phyloP scores from a whole-genome alignment of 1,140 invertebrate species.

The Tachypleus tridentatus region DNA sequence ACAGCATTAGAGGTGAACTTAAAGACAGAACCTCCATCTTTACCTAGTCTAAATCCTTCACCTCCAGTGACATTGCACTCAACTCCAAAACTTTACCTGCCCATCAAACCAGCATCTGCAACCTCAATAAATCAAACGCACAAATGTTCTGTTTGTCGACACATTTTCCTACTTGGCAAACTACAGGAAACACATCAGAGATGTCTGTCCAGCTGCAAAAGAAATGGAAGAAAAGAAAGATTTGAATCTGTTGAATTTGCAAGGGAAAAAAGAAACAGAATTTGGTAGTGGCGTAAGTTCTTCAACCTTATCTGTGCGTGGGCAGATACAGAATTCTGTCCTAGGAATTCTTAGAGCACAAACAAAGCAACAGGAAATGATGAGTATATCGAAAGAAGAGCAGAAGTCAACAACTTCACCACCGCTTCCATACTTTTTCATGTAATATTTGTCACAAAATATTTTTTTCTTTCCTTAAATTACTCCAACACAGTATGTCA shows the following conservation, averaged over 20 bases:
- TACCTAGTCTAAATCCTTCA: no score
- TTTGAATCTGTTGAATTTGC: not conserved
- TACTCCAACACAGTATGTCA: conserved; percentile 1
- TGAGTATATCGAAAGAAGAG: not conserved
- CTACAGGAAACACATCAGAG: not conserved
- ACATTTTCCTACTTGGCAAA: conserved; percentile 1
- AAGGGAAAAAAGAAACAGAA: not conserved
- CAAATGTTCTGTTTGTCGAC: not conserved
- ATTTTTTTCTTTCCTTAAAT: conserved; percentile 2
- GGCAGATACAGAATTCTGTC: conserved; percentile 1
- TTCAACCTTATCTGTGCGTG: not conserved
- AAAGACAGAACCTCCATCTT: no score
- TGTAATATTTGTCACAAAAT: conserved; percentile 6
- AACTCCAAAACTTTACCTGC: no score
- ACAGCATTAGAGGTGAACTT: no score
- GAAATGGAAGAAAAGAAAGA: not conserved
- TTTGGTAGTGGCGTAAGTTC: not conserved
- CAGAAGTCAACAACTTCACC: not conserved
- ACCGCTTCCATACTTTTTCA: conserved; percentile 1
- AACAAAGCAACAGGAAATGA: not conserved
- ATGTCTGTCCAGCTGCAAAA: not conserved
- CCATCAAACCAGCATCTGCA: no score
- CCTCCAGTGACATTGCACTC: no score
- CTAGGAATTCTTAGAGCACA: conserved; percentile 3
- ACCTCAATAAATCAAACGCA: no score